Percentiles rank a stretch among this genome's conserved stretches.
Conservation (phyloP, 2,888 invertebrate genomes). For the Agrenia bidenticulata region DNA sequence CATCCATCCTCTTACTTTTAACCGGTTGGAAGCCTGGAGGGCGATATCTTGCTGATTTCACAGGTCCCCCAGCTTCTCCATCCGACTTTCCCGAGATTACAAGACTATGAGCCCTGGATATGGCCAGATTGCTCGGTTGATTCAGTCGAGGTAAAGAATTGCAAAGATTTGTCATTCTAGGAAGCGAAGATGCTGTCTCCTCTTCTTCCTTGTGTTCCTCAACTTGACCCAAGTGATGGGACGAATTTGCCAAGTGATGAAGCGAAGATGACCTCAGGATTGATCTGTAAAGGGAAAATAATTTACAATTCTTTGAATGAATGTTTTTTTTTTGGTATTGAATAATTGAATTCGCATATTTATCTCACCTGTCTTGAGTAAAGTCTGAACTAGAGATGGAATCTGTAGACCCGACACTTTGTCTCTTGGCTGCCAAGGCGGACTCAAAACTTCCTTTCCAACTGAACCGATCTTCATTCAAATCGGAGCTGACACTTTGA, state of each 20-base stretch:
- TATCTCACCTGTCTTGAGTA: slow-evolving; percentile 42
- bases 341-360: background rate
- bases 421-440: slow-evolving; percentile 75
- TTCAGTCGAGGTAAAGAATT: slow-evolving; percentile 51
- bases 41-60: slow-evolving; percentile 82
- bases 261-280: slow-evolving; percentile 51
- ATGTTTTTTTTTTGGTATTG: background rate
- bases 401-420: slow-evolving; percentile 52
- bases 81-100: slow-evolving; percentile 44
- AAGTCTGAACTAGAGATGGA: slow-evolving; percentile 52
- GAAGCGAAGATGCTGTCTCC: slow-evolving; percentile 41
- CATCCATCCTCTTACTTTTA: slow-evolving; percentile 41
- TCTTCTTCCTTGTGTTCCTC: slow-evolving; percentile 52
- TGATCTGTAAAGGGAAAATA: slow-evolving; percentile 33
- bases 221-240: slow-evolving; percentile 43
- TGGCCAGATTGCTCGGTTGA: slow-evolving; percentile 45
- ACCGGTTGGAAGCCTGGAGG: slow-evolving; percentile 70
- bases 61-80: slow-evolving; percentile 59
- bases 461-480: slow-evolving; percentile 75
- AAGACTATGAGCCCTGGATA: slow-evolving; percentile 51
- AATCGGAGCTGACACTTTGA: slow-evolving; percentile 51
- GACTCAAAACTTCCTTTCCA: slow-evolving; percentile 92
- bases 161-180: slow-evolving; percentile 49
- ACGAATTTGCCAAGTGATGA: slow-evolving; percentile 50
- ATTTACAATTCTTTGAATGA: slow-evolving; percentile 5